Evolutionary conservation across 2,797 vertebrate species (phyloP), one percentile per base, ranked within the genome.

Genomic region (Australoheros facetus): DNA sequence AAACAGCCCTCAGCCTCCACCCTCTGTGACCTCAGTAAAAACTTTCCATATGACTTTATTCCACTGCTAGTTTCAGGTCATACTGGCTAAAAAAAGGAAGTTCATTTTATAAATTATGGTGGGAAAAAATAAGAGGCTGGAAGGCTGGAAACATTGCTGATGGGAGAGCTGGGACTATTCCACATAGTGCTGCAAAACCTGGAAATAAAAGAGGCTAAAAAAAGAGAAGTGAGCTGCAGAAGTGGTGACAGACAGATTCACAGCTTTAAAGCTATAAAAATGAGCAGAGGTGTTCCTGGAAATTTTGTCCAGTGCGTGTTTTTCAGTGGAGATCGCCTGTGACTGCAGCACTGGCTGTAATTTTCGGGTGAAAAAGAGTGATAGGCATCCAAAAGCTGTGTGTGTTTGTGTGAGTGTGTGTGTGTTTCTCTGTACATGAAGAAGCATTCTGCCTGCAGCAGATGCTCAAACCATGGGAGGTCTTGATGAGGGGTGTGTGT

Each of bases 401-500:
- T 80, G 59, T 80, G 4, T 82, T 62, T 78, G 64, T 70, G n/a
- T n/a, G n/a, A n/a, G 42, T 14, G 39, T 32, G 30, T 28, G 82
- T 58, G 66, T 80, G 64, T 85, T 23, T 82, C 7, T 84, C 60
- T 80, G 69, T 73, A 66, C 78, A 89, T 87, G 81, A 84, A 86
- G 75, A 87, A 83, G 83, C 89, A 84, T 87, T 91, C 90, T 89
- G 89, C 88, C 83, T 91, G 87, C 85, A 94, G 90, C 94, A 94
- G 94, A 95, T 93, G 95, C 93, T 90, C 71, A 48, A 86, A 80
- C 93, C 81, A 79, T 54, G 55, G 92, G 93, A 87, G 77, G 80
- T 75, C 53, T 51, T 75, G 74, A 90, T 83, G 74, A 75, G 85
- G 81, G 81, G 62, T 69, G 19, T 54, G 19, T 59, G n/a, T 59